These are phyloP conservation scores for Carterocephalus palaemon DNA, from an alignment of 2,888 invertebrate genomes.

Conservation along the genomic window DNA sequence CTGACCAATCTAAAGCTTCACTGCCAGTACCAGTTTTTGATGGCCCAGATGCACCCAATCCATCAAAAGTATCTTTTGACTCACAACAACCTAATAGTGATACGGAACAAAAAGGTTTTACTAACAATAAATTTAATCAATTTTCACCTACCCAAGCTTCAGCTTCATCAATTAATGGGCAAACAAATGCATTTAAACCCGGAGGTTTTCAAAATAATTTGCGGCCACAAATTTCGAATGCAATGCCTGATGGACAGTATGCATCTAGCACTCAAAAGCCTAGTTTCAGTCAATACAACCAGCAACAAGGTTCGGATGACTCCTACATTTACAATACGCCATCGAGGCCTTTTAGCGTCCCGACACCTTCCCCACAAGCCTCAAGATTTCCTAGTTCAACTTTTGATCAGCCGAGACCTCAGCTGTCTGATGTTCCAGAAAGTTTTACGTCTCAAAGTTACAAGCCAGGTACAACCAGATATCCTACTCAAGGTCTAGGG, in stretches of 20 bases:
- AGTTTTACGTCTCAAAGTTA: conserved; percentile 14
- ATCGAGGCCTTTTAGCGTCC: conserved; percentile 44
- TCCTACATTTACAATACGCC: conserved; percentile 60
- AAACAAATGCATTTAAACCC: not conserved
- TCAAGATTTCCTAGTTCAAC: conserved; percentile 40
- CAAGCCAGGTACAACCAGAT: conserved; percentile 18
- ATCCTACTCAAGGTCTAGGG: conserved; percentile 26
- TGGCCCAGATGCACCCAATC: conserved; percentile 11
- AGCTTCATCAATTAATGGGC: not conserved
- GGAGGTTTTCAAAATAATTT: not conserved
- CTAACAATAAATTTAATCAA: conserved; percentile 5
- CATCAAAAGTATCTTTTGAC: conserved; percentile 7
- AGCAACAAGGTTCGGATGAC: conserved; percentile 41
- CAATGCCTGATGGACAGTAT: conserved; percentile 32
- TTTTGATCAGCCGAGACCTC: conserved; percentile 39
- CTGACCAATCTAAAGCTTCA: not conserved
- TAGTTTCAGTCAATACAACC: conserved; percentile 34
- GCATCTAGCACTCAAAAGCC: conserved; percentile 38
- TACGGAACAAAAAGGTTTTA: conserved; percentile 6
- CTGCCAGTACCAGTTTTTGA: conserved; percentile 6
- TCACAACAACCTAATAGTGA: not conserved
- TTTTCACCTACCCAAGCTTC: conserved; percentile 10
- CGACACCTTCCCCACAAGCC: conserved; percentile 31
- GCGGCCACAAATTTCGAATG: conserved; percentile 14
- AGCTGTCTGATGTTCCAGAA: conserved; percentile 30